Evolutionary conservation across 2,888 invertebrate genomes (phyloP).

Genomic region (Ophion ventricosus): DNA sequence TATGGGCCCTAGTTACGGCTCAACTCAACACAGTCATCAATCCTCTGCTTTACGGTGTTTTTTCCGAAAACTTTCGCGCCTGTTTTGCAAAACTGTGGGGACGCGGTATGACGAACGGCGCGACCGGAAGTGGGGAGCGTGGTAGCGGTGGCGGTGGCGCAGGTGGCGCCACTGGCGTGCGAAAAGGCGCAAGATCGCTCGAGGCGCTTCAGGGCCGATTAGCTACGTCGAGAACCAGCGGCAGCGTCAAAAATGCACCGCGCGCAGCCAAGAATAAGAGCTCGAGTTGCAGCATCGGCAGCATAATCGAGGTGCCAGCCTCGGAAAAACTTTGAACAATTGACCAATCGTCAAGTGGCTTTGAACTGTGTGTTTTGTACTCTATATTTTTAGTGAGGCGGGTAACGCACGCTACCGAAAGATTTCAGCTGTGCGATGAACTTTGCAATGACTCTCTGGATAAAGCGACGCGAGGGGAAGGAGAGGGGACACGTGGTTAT

Average conservation of each 20-base stretch:
- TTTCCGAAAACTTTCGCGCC: constrained; percentile 85
- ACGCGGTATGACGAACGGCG: constrained; percentile 62
- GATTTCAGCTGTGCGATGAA: neutral
- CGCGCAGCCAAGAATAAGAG: constrained; percentile 76
- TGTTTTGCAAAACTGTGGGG: constrained; percentile 83
- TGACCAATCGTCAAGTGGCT: neutral
- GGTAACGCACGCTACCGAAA: neutral
- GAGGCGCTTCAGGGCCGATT: constrained; percentile 76
- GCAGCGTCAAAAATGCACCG: constrained; percentile 70
- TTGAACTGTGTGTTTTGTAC: neutral
- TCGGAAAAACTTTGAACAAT: constrained; percentile 75
- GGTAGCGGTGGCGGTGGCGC: constrained; percentile 69
- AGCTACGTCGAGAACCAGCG: constrained; percentile 70
- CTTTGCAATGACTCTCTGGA: neutral
- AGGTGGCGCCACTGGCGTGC: constrained; percentile 57
- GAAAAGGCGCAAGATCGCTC: constrained; percentile 71
- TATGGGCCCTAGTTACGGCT: constrained; percentile 84
- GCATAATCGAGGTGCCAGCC: constrained; percentile 79
- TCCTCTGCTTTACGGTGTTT: constrained; percentile 85
- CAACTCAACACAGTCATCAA: constrained; percentile 85
- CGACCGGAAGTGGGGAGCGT: constrained; percentile 69
- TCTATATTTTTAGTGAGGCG: neutral
- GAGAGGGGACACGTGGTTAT: too few relatives aligned
- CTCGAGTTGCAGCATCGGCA: constrained; percentile 79
- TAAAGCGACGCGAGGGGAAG: too few relatives aligned